Evolutionary conservation across 1,140 invertebrate species (phyloP).

Genomic region (Drosophila tropicalis): DNA sequence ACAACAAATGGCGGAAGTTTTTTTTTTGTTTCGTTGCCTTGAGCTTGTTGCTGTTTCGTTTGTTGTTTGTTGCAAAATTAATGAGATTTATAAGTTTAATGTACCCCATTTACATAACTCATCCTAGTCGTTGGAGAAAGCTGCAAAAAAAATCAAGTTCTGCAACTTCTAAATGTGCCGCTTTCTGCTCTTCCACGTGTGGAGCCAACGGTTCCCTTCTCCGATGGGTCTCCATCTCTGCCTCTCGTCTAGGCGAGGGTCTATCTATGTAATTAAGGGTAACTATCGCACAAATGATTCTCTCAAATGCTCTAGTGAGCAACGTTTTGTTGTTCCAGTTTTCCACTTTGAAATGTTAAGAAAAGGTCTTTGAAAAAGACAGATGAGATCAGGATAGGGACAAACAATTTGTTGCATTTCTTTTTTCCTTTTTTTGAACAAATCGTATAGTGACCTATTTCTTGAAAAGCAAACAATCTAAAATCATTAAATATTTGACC

Average conservation of each 20-base stretch:
- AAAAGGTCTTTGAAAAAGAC: conserved; percentile 14
- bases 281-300: conserved; percentile 63
- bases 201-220: neutral
- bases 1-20: conserved; percentile 49
- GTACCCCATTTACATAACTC: conserved; percentile 64
- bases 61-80: conserved; percentile 50
- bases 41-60: neutral
- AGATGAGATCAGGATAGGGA: conserved; percentile 15
- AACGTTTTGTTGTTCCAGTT: conserved; percentile 51
- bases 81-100: conserved; percentile 42
- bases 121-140: conserved; percentile 54
- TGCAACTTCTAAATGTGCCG: conserved; percentile 63
- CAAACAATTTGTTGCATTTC: conserved; percentile 37
- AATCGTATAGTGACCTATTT: neutral
- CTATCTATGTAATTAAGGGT: conserved; percentile 56
- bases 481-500: too few relatives aligned
- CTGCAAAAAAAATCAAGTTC: conserved; percentile 44
- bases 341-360: conserved; percentile 45
- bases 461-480: conserved; percentile 19
- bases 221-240: neutral
- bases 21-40: conserved; percentile 16
- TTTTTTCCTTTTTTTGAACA: neutral
- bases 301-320: conserved; percentile 60
- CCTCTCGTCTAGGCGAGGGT: too few relatives aligned
- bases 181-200: conserved; percentile 66